phyloP scores from a whole-genome alignment of 2,888 invertebrate species.

The Folsomia candida region DNA sequence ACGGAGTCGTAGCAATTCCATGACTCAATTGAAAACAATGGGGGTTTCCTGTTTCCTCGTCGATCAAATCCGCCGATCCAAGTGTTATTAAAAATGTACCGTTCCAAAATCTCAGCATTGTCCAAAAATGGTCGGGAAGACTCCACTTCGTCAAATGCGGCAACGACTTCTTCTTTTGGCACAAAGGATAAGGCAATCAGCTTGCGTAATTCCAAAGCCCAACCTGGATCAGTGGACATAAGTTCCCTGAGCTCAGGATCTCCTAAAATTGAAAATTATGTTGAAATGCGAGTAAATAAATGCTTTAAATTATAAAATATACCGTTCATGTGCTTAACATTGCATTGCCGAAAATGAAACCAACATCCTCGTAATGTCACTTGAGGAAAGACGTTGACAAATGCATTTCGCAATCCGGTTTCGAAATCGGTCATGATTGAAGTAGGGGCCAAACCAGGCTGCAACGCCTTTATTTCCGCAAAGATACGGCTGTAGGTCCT shows the following conservation, averaged over 20 bases:
- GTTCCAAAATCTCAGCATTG: too few species aligned
- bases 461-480: background rate
- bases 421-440: slow-evolving; percentile 1
- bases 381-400: background rate
- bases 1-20: background rate
- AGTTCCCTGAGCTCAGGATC: too few species aligned
- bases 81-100: background rate
- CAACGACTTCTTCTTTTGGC: too few species aligned
- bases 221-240: too few species aligned
- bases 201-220: too few species aligned
- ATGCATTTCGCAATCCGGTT: background rate
- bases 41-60: background rate
- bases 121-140: background rate
- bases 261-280: too few species aligned
- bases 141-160: too few species aligned
- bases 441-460: background rate
- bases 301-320: too few species aligned
- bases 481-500: background rate
- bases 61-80: background rate
- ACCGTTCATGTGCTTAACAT: background rate
- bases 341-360: too few species aligned
- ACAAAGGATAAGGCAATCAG: too few species aligned
- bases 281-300: too few species aligned
- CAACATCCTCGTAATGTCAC: too few species aligned
- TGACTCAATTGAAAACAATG: background rate